A percentile compares a stretch with the other conserved stretches of the same genome.
Conservation (phyloP, 2,797 vertebrate species). For the Clarias platycephalus region DNA sequence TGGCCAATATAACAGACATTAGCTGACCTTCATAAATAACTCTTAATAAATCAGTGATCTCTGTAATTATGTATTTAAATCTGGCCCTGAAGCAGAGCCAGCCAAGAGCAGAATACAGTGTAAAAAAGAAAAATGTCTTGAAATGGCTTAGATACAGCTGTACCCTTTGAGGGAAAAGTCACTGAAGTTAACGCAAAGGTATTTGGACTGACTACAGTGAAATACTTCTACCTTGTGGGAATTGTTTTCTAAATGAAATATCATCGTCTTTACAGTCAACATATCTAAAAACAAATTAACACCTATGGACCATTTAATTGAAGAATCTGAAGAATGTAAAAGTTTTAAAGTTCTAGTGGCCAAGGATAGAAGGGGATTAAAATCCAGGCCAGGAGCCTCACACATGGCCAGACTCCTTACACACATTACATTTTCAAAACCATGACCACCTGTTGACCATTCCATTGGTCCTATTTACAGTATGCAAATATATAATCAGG, state of each 20-base stretch:
- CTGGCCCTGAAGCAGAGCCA: conserved; percentile 70
- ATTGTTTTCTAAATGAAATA: neutral
- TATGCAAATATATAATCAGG: neutral
- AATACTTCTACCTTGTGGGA: neutral
- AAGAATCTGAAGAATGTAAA: neutral
- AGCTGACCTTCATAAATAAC: conserved; percentile 72
- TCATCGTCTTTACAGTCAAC: neutral
- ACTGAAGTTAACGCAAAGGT: neutral
- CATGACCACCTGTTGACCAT: neutral
- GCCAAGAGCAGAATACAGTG: conserved; percentile 47
- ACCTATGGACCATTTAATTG: neutral
- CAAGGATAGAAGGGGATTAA: neutral
- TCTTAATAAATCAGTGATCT: conserved; percentile 77
- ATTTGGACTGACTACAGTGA: neutral
- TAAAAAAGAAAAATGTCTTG: neutral
- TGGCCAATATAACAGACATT: conserved; percentile 73
- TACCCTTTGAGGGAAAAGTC: neutral
- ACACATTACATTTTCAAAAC: neutral
- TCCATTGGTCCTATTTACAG: neutral
- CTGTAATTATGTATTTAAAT: conserved; percentile 73
- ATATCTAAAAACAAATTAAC: neutral
- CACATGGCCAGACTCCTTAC: neutral
- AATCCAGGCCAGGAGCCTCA: neutral
- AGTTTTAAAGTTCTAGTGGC: neutral
- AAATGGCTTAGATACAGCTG: neutral